Conservation (phyloP, 2,113 vertebrate species). For the Ictidomys tridecemlineatus region DNA sequence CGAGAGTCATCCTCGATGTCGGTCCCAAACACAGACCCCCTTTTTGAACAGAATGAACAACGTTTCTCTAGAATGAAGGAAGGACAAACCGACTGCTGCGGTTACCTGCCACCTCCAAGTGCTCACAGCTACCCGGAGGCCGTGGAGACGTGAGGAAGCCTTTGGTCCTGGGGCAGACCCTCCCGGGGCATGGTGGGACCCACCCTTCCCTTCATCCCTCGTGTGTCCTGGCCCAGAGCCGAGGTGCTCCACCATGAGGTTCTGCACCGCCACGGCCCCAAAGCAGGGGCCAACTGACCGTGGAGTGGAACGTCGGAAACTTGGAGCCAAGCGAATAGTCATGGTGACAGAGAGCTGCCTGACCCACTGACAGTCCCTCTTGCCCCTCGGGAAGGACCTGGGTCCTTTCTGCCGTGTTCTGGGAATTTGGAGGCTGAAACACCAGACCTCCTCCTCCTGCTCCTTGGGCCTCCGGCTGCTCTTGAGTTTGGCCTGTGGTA, state of each 20-base stretch:
- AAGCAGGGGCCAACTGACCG: not conserved
- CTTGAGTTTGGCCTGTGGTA: not conserved
- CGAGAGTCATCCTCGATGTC: not conserved
- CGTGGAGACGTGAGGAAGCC: no score
- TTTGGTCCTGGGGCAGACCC: not conserved
- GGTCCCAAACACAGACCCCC: not conserved
- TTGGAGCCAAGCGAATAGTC: not conserved
- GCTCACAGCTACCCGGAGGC: no score
- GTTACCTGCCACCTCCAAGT: not conserved
- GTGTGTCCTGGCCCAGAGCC: not conserved
- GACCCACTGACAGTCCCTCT: not conserved
- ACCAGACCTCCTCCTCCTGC: not conserved
- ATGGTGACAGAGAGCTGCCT: no score
- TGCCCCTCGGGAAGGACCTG: not conserved
- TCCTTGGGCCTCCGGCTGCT: not conserved
- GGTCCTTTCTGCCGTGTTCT: not conserved
- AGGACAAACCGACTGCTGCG: not conserved
- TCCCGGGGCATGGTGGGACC: accelerated
- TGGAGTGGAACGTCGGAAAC: not conserved
- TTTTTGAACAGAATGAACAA: not conserved
- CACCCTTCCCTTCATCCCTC: not conserved
- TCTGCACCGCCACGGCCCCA: not conserved
- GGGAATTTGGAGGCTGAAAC: not conserved
- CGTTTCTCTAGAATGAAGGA: not conserved
- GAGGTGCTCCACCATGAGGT: no score